A percentile compares a stretch with the other conserved stretches of the same genome.
Conservation (phyloP, 2,113 vertebrate genomes). For the Corynorhinus townsendii region DNA sequence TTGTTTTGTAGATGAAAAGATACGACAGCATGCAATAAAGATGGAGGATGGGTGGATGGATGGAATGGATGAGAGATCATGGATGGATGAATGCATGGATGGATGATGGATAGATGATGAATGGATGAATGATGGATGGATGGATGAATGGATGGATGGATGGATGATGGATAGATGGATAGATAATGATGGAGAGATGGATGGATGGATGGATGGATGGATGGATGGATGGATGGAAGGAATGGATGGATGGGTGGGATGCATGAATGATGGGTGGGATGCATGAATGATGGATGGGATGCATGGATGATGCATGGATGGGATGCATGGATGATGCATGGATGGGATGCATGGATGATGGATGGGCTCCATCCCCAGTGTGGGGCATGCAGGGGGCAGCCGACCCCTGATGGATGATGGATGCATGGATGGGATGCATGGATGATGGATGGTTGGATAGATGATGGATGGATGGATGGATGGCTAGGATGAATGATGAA, state of each 20-base stretch:
- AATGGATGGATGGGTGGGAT: background rate
- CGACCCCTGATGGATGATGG: no score
- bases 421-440: background rate
- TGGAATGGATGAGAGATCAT: no score
- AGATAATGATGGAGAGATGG: background rate
- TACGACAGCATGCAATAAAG: background rate
- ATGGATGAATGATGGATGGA: no score
- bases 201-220: background rate
- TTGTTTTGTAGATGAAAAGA: background rate
- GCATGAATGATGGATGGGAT: background rate
- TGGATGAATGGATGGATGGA: background rate
- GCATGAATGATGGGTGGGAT: background rate
- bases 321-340: background rate
- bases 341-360: background rate
- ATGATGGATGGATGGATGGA: no score
- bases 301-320: background rate
- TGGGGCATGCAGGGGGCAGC: no score
- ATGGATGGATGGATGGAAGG: background rate
- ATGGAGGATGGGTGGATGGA: background rate
- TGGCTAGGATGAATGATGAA: no score
- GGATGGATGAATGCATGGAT: background rate
- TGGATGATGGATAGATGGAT: background rate
- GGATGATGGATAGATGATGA: background rate
- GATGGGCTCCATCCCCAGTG: no score
- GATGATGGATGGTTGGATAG: background rate